These are phyloP conservation scores for Patella caerulea DNA, from an alignment of 2,888 invertebrate genomes.

Conservation along the genomic window DNA sequence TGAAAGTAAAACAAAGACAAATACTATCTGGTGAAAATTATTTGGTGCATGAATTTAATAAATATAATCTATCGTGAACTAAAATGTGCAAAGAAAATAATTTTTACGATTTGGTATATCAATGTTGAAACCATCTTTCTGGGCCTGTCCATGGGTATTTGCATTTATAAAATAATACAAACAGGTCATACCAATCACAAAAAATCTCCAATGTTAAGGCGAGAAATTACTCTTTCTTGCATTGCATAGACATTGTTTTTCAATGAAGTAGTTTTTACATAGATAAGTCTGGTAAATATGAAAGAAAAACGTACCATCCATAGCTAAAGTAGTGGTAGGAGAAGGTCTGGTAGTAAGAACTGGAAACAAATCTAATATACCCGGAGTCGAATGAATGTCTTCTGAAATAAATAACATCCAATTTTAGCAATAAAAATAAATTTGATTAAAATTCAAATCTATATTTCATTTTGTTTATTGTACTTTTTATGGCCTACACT, in stretches of 20 bases:
- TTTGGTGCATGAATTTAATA: too few relatives aligned
- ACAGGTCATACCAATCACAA: too few relatives aligned
- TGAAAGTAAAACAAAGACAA: slow-evolving; percentile 16
- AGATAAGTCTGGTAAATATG: too few relatives aligned
- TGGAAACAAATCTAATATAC: background rate
- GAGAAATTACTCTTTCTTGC: too few relatives aligned
- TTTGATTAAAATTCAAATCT: background rate
- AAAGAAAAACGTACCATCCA: background rate
- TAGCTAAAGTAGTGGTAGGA: background rate
- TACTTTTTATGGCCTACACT: too few relatives aligned
- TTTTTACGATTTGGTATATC: background rate
- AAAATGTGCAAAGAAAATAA: slow-evolving; percentile 10
- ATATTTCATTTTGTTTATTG: background rate
- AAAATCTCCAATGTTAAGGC: too few relatives aligned
- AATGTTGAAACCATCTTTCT: slow-evolving; percentile 11
- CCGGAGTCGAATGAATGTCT: background rate
- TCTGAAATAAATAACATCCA: background rate
- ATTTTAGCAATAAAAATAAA: background rate
- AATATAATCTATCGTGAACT: background rate
- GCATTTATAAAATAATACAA: too few relatives aligned
- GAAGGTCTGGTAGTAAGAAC: background rate
- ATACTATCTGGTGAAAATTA: too few relatives aligned
- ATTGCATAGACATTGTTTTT: too few relatives aligned
- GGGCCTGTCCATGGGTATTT: too few relatives aligned
- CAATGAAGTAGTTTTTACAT: too few relatives aligned